These are phyloP conservation scores for Prunella fulvescens DNA, from an alignment of 2,113 vertebrate species.

Conservation along the genomic window DNA sequence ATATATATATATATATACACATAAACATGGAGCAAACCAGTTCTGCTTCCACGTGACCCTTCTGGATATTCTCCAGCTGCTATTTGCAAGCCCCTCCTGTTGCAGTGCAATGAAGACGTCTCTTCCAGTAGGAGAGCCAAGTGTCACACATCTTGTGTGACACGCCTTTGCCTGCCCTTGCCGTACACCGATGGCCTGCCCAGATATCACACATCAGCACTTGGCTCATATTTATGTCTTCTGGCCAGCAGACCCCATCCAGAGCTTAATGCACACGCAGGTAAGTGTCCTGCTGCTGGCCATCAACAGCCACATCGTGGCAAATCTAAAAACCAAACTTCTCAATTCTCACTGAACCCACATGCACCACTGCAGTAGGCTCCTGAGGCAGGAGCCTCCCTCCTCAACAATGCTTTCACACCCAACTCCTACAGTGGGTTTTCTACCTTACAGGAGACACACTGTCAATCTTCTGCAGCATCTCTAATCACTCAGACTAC, in stretches of 20 bases:
- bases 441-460: not conserved
- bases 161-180: not conserved
- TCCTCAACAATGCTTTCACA: not conserved
- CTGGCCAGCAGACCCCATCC: not conserved
- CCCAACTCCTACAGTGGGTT: fast-evolving
- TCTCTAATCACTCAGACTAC: not conserved
- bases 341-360: not conserved
- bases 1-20: not conserved
- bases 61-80: not conserved
- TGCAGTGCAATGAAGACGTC: not conserved
- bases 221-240: not conserved
- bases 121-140: not conserved
- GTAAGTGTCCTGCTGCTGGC: not conserved
- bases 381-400: not conserved
- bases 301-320: not conserved
- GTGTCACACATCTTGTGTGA: not conserved
- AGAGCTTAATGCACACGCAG: not conserved
- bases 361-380: too few relatives aligned
- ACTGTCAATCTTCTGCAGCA: not conserved
- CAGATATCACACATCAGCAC: not conserved
- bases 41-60: not conserved
- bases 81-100: not conserved
- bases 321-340: not conserved
- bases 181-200: not conserved
- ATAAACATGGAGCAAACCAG: not conserved